Evolutionary conservation across 2,888 invertebrate genomes (phyloP), one percentile per base, ranked within the genome.

Genomic region (Caenorhabditis afra): DNA sequence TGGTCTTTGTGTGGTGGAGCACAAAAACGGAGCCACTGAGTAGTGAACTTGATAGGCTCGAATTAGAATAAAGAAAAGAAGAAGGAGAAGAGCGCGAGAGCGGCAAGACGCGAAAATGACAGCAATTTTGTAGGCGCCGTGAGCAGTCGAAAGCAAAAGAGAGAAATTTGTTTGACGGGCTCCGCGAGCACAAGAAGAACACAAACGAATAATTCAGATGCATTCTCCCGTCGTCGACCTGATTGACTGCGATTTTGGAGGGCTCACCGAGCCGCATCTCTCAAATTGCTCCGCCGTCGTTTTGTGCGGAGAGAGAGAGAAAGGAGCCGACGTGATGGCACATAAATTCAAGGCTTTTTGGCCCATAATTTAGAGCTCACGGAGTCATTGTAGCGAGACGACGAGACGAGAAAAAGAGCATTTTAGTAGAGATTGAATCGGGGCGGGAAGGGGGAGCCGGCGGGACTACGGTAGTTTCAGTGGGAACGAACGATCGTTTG

Each of bases 191-290:
- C 3, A 3, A 47, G 73, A 58, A 65, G 66, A 74, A 65, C 52
- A 74, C 58, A 74, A 73, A 73, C 73, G 64, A 73, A 73, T 73
- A 73, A 73, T 73, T 73, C 73, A 73, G 73, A 73, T 64, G 73
- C 73, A 73, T 64, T 73, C n/a, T n/a, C n/a, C n/a, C 73, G 41
- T 29, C 29, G 29, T 49, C 37, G 73, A 62, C 47, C 64, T 64
- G 73, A 73, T 73, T 73, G 73, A 64, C 73, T 73, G 64, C 73
- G 64, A 73, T 73, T 73, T 73, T 57, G 50, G 62, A 64, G 71
- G 62, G 71, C 61, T 70, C 53, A 55, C 70, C 70, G 61, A 64
- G 71, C 59, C 29, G 22, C 70, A 23, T 45, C 50, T 58, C 47
- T 55, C 57, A 71, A 62, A 71, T 62, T 71, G 62, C 62, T 64